Base-by-base conservation (phyloP, 1,140 invertebrate species). In the Oppia nitens region DNA sequence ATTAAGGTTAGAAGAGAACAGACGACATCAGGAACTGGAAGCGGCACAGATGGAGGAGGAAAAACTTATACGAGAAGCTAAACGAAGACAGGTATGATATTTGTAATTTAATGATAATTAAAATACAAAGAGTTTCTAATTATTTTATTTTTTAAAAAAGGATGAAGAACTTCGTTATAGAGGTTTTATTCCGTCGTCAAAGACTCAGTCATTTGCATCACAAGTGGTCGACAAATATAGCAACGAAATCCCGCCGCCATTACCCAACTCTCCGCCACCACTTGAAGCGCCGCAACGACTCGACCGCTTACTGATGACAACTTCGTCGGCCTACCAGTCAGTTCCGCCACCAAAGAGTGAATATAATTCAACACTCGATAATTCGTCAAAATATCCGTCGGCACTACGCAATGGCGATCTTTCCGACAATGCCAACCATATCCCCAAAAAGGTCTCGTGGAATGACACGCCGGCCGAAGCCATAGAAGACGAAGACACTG, bases 21-120 rank as follows among this genome's bases (percentile, higher is more conserved):
- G 61, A 32, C 47, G 59, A 24, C 59, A 63, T 53, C 61, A 63
- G 28, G 70, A 72, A 60, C 59, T 71, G 17, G 68, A 71, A 60
- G 68, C 64, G 23, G 65, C 71, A 9, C 68, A 64, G 51, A 64
- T 65, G 55, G 71, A 66, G 23, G 71, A 73, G 62, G 70, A 71
- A 53, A 62, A 63, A 29, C 64, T 71, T 28, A 61, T 69, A 47
- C 53, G 65, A 53, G 70, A 71, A 62, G 70, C 67, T 50, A 67
- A 69, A 61, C 61, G 66, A 29, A 60, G 71, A 26, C 69, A 71
- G 63, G 66, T 67, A 53, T 54, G 32, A 45, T 21, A 9, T 25
- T 26, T 28, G 14, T 51, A 51, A 51, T 23, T 28, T 51, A 24
- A 24, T 51, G 6, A 51, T 14, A 6, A 20, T 28, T 51, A 51